Evolutionary conservation across 2,888 invertebrate genomes (phyloP).

Genomic region (Apamea anceps): DNA sequence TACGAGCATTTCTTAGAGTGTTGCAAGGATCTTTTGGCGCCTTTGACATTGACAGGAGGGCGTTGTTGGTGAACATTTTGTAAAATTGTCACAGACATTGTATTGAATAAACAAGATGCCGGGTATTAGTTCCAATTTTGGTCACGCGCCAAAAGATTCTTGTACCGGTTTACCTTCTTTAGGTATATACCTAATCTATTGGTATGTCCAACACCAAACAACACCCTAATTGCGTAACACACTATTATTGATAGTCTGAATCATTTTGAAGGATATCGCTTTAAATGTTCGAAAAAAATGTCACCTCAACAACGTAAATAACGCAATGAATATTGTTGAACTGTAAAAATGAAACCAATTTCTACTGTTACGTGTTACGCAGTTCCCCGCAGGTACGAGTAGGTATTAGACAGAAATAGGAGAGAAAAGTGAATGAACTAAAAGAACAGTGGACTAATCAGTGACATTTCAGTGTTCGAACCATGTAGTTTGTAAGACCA

Average conservation of each 20-base stretch:
- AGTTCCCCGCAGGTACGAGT: background rate
- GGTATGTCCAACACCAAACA: background rate
- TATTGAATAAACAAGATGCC: no score
- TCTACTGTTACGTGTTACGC: background rate
- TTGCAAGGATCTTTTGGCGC: background rate
- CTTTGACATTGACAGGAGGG: background rate
- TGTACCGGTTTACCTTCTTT: no score
- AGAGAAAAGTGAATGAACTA: background rate
- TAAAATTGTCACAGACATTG: background rate
- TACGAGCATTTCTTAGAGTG: background rate
- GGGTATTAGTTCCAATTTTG: no score
- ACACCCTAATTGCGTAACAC: background rate
- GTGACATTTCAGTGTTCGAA: background rate
- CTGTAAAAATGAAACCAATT: background rate
- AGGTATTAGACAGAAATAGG: background rate
- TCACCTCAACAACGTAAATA: background rate
- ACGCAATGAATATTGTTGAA: background rate
- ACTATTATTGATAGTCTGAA: no score
- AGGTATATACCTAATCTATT: background rate
- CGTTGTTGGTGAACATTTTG: background rate
- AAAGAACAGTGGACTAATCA: background rate
- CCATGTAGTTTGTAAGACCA: conserved; percentile 13
- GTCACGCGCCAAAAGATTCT: no score
- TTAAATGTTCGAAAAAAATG: background rate
- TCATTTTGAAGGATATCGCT: background rate